These are phyloP conservation scores for Hyppa rectilinea DNA, from an alignment of 2,888 invertebrate species.

Conservation along the genomic window DNA sequence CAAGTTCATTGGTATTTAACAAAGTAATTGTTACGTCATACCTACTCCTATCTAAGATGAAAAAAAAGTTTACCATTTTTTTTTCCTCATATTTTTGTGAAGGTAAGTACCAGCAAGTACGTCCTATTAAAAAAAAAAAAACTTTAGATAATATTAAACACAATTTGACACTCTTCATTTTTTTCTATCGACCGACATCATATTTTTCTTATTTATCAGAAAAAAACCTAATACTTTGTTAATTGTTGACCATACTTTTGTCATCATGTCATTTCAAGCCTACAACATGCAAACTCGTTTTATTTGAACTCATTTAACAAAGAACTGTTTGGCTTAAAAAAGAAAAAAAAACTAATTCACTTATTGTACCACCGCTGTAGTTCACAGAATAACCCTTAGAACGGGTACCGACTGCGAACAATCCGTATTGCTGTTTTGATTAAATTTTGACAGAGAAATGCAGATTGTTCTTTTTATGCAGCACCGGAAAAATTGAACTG, in stretches of 20 bases:
- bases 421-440: slow-evolving; percentile 88
- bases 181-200: neutral
- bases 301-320: too few species aligned
- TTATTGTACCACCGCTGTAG: neutral
- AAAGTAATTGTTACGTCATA: neutral
- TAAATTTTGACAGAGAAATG: slow-evolving; percentile 85
- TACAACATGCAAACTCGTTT: neutral
- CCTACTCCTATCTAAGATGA: neutral
- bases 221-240: neutral
- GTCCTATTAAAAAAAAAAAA: too few species aligned
- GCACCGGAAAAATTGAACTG: slow-evolving; percentile 73
- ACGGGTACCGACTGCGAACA: slow-evolving; percentile 72
- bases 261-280: too few species aligned
- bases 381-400: slow-evolving; percentile 72
- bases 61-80: too few species aligned
- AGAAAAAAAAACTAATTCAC: neutral
- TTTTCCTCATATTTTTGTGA: too few species aligned
- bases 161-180: neutral
- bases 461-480: slow-evolving; percentile 84
- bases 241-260: too few species aligned
- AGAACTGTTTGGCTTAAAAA: neutral
- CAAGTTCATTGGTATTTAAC: neutral
- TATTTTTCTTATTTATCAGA: neutral
- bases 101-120: neutral
- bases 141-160: neutral